Evolutionary conservation across 2,797 vertebrate genomes (phyloP).

Genomic region (Micropoecilia bifurca): DNA sequence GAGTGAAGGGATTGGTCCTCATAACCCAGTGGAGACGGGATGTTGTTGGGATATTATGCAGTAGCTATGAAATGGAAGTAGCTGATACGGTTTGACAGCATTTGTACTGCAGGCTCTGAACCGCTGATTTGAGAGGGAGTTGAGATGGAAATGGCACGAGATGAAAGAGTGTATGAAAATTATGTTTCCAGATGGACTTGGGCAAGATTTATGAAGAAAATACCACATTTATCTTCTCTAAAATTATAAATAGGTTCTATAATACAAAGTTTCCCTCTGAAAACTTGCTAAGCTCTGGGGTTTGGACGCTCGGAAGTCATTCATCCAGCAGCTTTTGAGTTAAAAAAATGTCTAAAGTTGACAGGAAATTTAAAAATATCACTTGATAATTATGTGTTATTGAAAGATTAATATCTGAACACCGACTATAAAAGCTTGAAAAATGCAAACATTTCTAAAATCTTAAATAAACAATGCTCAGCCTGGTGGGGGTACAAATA

Average conservation of each 20-base stretch:
- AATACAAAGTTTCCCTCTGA: too few relatives aligned
- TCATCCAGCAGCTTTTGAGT: too few relatives aligned
- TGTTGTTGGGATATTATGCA: constrained; percentile 31
- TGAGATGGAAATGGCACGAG: constrained; percentile 29
- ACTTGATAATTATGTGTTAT: too few relatives aligned
- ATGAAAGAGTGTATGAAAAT: constrained; percentile 19
- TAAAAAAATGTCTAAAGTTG: too few relatives aligned
- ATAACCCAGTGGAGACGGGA: constrained; percentile 17
- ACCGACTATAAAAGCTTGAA: too few relatives aligned
- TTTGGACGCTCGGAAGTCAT: too few relatives aligned
- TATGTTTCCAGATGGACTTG: constrained; percentile 45
- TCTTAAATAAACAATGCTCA: too few relatives aligned
- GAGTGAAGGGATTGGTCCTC: constrained; percentile 28
- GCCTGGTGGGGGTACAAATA: too few relatives aligned
- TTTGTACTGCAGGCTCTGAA: constrained; percentile 50
- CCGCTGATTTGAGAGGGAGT: constrained; percentile 42
- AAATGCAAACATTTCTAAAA: too few relatives aligned
- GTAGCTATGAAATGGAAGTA: constrained; percentile 35
- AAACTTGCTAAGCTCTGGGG: too few relatives aligned
- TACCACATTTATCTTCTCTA: constrained; percentile 16
- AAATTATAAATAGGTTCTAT: neutral
- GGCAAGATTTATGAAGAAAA: constrained; percentile 34
- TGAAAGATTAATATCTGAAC: too few relatives aligned
- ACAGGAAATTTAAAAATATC: too few relatives aligned
- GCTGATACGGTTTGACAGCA: constrained; percentile 55